Percentiles rank a stretch among this genome's conserved stretches.
phyloP scores from a whole-genome alignment of 2,113 vertebrate species.

The Neolamprologus ventralis region DNA sequence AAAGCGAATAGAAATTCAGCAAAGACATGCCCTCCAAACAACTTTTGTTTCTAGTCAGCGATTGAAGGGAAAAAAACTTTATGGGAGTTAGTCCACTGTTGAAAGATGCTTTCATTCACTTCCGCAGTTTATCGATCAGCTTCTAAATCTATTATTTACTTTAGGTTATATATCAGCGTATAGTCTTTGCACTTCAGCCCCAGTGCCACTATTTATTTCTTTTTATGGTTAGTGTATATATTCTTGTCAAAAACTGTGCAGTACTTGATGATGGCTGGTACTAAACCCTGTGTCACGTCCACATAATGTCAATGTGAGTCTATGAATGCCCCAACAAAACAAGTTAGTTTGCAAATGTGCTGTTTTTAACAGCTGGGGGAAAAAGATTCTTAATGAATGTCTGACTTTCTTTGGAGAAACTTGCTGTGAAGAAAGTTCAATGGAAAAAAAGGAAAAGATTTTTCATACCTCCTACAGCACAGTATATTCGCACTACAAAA shows the following conservation, averaged over 20 bases:
- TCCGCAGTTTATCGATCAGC: not conserved
- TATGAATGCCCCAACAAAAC: not conserved
- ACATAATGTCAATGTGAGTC: not conserved
- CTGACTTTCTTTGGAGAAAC: not conserved
- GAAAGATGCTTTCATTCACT: not conserved
- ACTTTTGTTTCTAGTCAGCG: not conserved
- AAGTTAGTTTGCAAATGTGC: not conserved
- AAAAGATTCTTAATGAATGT: not conserved
- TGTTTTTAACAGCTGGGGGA: rapidly evolving
- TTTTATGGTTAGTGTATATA: not conserved
- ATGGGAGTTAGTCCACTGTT: not conserved
- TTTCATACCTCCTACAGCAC: rapidly evolving
- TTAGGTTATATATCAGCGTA: not conserved
- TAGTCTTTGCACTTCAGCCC: not conserved
- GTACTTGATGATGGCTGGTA: rapidly evolving
- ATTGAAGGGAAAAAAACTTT: not conserved
- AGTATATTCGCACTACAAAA: rapidly evolving
- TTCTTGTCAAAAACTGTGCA: not conserved
- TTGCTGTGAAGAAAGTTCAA: not conserved
- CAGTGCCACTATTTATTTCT: not conserved
- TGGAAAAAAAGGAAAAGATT: not conserved
- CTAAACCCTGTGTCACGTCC: not conserved
- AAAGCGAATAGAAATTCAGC: not conserved
- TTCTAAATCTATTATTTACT: constrained; percentile 12
- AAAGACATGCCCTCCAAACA: not conserved